These are phyloP conservation scores for Palaemon carinicauda DNA, from an alignment of 1,140 invertebrate species.

Conservation along the genomic window DNA sequence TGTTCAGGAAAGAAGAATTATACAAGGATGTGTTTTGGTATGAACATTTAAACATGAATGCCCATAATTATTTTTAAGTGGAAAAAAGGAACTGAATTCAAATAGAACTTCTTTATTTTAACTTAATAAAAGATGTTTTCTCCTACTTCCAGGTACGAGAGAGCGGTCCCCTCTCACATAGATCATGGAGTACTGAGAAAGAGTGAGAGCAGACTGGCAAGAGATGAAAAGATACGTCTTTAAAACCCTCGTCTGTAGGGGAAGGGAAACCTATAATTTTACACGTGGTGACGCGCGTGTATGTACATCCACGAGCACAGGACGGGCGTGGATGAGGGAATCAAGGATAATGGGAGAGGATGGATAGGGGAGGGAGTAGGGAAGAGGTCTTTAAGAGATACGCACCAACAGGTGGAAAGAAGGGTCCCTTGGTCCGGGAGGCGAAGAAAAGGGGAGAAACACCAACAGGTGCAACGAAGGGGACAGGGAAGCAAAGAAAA, in stretches of 20 bases:
- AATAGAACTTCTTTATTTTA: no score
- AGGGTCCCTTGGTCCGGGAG: neutral
- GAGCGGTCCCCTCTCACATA: no score
- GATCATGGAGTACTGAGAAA: no score
- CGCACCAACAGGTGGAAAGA: neutral
- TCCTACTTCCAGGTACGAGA: no score
- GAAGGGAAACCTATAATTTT: neutral
- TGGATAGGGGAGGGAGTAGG: neutral
- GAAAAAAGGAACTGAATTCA: no score
- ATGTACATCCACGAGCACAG: neutral
- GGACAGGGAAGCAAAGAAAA: neutral
- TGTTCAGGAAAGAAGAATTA: no score
- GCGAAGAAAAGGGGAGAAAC: neutral
- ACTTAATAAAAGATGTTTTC: no score
- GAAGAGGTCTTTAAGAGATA: neutral
- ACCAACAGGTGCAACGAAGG: neutral
- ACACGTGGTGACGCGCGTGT: constrained; percentile 3
- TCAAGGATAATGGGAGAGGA: neutral
- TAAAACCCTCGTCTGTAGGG: neutral
- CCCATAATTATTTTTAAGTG: no score
- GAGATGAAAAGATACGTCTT: no score
- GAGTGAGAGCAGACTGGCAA: no score
- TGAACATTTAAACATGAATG: no score
- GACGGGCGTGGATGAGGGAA: neutral
- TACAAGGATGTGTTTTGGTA: no score